Percentiles rank a stretch among this genome's conserved stretches.
Conservation (phyloP, 2,113 vertebrate genomes). For the Pardalotus punctatus region DNA sequence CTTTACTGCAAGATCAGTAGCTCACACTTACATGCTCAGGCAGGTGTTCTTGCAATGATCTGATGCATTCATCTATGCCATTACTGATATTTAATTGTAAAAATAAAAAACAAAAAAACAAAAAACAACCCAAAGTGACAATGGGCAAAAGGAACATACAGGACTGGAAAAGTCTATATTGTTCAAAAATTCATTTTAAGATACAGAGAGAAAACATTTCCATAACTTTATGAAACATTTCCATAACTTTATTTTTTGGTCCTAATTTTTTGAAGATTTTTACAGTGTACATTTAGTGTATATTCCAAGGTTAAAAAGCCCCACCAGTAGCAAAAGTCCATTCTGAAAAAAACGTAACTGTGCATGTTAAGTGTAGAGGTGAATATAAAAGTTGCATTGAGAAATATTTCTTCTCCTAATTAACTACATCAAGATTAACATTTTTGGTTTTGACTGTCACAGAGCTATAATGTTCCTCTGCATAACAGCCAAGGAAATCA, state of each 20-base stretch:
- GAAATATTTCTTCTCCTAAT: background rate
- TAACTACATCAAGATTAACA: background rate
- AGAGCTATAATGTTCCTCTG: background rate
- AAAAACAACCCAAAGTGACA: rapidly evolving
- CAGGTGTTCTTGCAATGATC: background rate
- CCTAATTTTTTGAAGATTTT: background rate
- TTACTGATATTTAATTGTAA: background rate
- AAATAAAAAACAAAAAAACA: background rate
- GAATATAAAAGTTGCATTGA: background rate
- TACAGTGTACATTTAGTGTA: background rate
- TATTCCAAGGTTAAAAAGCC: background rate
- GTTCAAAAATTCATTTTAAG: background rate
- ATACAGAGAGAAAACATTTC: background rate
- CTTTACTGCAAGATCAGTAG: background rate
- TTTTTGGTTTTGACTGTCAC: background rate
- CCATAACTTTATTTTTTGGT: background rate
- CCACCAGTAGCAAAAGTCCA: rapidly evolving
- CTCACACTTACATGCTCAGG: background rate
- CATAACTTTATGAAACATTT: background rate
- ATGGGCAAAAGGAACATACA: background rate
- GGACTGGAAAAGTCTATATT: background rate
- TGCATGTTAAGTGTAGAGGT: background rate
- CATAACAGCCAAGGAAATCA: background rate
- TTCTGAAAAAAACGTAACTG: background rate
- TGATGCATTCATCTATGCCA: background rate